phyloP scores from a whole-genome alignment of 2,797 vertebrate species.

The Rhynchonycteris naso region DNA sequence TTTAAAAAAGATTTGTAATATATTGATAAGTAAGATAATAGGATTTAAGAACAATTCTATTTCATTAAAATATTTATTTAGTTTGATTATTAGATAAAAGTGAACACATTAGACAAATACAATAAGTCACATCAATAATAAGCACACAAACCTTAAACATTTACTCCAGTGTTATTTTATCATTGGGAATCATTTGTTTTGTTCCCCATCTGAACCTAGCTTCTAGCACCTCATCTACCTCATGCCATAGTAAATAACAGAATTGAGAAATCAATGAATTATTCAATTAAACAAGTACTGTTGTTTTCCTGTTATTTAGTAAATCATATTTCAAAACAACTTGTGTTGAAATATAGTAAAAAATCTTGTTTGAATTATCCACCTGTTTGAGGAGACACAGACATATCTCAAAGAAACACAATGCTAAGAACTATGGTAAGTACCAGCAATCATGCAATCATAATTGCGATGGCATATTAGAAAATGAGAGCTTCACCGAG shows the following conservation, averaged over 20 bases:
- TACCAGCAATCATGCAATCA: not conserved
- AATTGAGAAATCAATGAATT: not conserved
- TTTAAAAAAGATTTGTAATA: not conserved
- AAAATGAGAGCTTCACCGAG: not conserved
- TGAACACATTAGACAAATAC: not conserved
- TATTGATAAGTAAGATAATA: not conserved
- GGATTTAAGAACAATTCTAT: not conserved
- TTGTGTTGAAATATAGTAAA: not conserved
- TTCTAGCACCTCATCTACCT: not conserved
- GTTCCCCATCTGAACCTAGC: not conserved
- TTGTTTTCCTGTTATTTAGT: not conserved
- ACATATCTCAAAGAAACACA: not conserved
- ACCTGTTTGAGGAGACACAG: not conserved
- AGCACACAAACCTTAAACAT: not conserved
- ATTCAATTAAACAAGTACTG: not conserved
- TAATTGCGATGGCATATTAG: not conserved
- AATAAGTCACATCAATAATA: not conserved
- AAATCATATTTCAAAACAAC: conserved; percentile 19
- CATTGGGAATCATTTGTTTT: not conserved
- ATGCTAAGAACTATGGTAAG: not conserved
- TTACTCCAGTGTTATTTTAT: not conserved
- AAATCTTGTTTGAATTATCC: not conserved
- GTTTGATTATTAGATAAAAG: not conserved
- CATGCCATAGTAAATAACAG: not conserved
- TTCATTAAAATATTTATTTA: not conserved